A percentile compares a stretch with the other conserved stretches of the same genome.
Evolutionary conservation across 1,140 invertebrate genomes (phyloP).

Genomic region (Riptortus pedestris): DNA sequence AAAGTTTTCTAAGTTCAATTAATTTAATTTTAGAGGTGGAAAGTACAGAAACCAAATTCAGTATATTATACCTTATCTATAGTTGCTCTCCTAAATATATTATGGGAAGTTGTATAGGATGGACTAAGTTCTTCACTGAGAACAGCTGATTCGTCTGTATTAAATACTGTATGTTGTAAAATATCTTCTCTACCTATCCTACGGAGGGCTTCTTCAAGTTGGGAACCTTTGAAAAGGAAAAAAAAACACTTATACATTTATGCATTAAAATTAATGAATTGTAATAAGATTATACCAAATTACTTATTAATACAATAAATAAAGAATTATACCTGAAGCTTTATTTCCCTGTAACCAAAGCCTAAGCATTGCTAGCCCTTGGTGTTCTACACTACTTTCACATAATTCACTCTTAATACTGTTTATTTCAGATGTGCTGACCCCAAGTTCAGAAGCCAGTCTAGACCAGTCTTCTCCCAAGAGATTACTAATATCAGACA

Average conservation of each 20-base stretch:
- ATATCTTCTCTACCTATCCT: constrained; percentile 51
- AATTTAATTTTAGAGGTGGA: no score
- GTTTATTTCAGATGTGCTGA: constrained; percentile 46
- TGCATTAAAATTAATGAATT: neutral
- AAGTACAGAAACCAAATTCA: no score
- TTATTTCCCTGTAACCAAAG: constrained; percentile 49
- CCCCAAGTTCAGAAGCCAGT: constrained; percentile 44
- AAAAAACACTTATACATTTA: neutral
- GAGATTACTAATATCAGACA: constrained; percentile 53
- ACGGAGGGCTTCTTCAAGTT: constrained; percentile 47
- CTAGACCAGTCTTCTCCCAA: constrained; percentile 51
- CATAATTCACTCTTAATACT: constrained; percentile 48
- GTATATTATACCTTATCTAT: constrained; percentile 35
- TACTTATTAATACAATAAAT: no score
- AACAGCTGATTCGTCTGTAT: constrained; percentile 43
- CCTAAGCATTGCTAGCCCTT: constrained; percentile 53
- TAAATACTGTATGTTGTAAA: constrained; percentile 50
- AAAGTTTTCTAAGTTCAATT: no score
- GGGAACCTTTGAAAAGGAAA: constrained; percentile 40
- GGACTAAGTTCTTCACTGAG: constrained; percentile 22
- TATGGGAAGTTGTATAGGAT: constrained; percentile 22
- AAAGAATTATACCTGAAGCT: constrained; percentile 40
- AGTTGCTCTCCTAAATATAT: constrained; percentile 31
- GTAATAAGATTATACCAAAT: no score
- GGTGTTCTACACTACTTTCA: constrained; percentile 45